Evolutionary conservation across 2,797 vertebrate genomes (phyloP).

Genomic region (Tapirus indicus): DNA sequence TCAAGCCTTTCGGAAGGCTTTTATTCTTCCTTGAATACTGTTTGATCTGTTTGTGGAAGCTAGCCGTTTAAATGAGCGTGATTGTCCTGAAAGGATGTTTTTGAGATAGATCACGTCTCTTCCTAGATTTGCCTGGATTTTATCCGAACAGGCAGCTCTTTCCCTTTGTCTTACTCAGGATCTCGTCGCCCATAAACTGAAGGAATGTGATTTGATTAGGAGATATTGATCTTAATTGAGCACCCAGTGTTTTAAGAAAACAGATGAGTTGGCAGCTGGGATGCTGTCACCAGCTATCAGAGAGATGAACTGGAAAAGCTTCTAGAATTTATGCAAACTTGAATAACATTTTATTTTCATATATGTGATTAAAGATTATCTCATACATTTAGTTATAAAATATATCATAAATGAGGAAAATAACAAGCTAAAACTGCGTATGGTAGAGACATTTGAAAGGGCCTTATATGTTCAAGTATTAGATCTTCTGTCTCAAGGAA

Average conservation of each 20-base stretch:
- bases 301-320: background rate
- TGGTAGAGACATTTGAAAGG: slow-evolving; percentile 4
- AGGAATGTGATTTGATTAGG: slow-evolving; percentile 38
- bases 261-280: slow-evolving; percentile 32
- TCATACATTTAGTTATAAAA: slow-evolving; percentile 31
- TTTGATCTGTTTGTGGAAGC: background rate
- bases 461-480: background rate
- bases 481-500: background rate
- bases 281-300: background rate
- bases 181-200: background rate
- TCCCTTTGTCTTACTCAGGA: background rate
- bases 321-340: background rate
- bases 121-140: slow-evolving; percentile 52
- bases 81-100: background rate
- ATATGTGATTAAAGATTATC: background rate
- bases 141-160: background rate
- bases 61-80: background rate
- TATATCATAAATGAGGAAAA: slow-evolving; percentile 15
- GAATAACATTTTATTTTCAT: background rate
- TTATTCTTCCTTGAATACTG: background rate
- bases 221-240: slow-evolving; percentile 10
- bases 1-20: background rate
- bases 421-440: background rate
- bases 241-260: background rate
- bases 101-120: slow-evolving; percentile 7